Conservation (phyloP, 2,888 invertebrate species). For the Harmothoe impar region DNA sequence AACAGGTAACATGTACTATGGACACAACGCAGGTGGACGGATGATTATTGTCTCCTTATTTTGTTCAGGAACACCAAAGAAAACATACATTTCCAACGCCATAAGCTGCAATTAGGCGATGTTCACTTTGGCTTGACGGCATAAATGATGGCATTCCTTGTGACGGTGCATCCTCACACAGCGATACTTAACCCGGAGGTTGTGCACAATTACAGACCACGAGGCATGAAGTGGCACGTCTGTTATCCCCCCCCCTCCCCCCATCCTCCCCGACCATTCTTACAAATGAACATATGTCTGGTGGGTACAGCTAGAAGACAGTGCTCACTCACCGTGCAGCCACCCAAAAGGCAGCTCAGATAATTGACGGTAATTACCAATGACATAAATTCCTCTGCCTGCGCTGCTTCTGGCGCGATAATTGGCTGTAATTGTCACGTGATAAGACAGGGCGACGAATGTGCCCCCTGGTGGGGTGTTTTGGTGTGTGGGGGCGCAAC, state of each 20-base stretch:
- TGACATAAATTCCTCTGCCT: conserved; percentile 52
- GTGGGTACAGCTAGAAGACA: neutral
- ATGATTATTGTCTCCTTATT: too few relatives aligned
- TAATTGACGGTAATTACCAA: conserved; percentile 54
- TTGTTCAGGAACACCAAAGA: too few relatives aligned
- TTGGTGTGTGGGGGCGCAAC: neutral
- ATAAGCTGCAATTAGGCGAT: neutral
- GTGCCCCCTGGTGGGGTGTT: conserved; percentile 30
- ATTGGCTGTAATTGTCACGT: conserved; percentile 57
- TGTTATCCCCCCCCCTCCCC: neutral
- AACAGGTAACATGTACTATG: too few relatives aligned
- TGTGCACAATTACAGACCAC: conserved; percentile 9
- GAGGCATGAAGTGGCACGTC: conserved; percentile 23
- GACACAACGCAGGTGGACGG: too few relatives aligned
- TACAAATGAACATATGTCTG: conserved; percentile 62
- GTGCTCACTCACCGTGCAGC: neutral
- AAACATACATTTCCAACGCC: too few relatives aligned
- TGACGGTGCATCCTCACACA: neutral
- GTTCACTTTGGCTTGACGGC: neutral
- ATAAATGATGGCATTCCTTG: conserved; percentile 7
- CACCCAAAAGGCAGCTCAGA: neutral
- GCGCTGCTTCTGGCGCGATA: conserved; percentile 45
- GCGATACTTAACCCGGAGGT: neutral
- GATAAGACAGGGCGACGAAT: conserved; percentile 37
- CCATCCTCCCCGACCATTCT: too few relatives aligned